phyloP scores from a whole-genome alignment of 2,113 vertebrate species.

The Rostratula benghalensis region DNA sequence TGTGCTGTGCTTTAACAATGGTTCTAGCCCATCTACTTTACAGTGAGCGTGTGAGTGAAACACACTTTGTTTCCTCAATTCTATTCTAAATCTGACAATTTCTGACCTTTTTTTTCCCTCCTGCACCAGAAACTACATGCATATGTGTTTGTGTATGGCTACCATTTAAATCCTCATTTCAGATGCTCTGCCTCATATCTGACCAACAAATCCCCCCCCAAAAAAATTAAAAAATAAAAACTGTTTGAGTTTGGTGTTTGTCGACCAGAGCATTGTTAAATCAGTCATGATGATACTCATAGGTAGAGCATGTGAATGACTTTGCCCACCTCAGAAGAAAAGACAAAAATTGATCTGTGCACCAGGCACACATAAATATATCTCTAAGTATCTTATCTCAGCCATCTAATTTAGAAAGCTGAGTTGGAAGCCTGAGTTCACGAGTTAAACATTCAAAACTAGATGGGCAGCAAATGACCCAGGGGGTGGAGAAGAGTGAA shows the following conservation, averaged over 20 bases:
- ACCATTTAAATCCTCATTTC: slow-evolving; percentile 22
- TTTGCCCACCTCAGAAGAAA: background rate
- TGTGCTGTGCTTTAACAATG: background rate
- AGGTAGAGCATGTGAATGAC: background rate
- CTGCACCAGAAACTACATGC: background rate
- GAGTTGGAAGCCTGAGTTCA: background rate
- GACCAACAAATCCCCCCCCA: background rate
- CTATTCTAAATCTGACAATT: background rate
- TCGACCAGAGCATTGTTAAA: background rate
- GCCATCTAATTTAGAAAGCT: slow-evolving; percentile 7
- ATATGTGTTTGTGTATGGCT: background rate
- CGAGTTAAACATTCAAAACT: background rate
- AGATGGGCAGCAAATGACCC: background rate
- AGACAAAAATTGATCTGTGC: background rate
- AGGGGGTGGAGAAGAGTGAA: background rate
- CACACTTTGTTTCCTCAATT: background rate
- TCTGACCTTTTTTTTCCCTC: background rate
- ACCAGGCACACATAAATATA: background rate
- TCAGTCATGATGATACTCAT: background rate
- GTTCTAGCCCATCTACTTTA: background rate
- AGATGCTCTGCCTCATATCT: background rate
- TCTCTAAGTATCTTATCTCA: background rate
- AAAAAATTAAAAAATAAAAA: too few species aligned
- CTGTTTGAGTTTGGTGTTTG: background rate
- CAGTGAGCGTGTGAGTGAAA: background rate